Base-by-base conservation (phyloP, 2,113 vertebrate species). In the Aspidoscelis tigris region DNA sequence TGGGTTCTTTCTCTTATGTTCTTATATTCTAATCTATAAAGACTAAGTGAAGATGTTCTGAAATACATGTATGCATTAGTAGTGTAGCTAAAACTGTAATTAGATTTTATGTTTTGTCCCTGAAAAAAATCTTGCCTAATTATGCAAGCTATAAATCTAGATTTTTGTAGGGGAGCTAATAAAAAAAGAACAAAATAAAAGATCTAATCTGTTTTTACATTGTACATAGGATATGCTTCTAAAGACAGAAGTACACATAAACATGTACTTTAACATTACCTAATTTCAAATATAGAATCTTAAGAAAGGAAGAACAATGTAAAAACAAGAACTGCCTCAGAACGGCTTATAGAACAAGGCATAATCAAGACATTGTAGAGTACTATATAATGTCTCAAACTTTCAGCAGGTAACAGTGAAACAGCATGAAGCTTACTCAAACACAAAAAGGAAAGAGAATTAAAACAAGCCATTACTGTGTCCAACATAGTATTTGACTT, bases 401-500 rank as follows among this genome's bases (percentile, higher is more conserved):
- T 26, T 73, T 24, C 43, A 53, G 58, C 55, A 24, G 26, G 61
- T 3, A 70, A 44, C 77, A 14, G 66, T 80, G 82, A 70, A 70
- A 64, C 39, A 58, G 7, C 80, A 58, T 71, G 50, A 83, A 86
- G 5, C 14, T 82, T 68, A 78, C 9, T 1, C 70, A 39, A 84
- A 71, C 85, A 16, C 78, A 72, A 39, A 0, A 41, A 81, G 43
- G 78, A 44, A 1, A 0, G 65, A 24, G 53, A 87, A 7, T 18
- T 24, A 80, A 9, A 9, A 43, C 79, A 88, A 24, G 20, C 24
- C 6, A 68, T 2, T 14, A 5, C 33, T 70, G 22, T 43, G 78
- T 2, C 74, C n/a, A 64, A 71, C 69, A 87, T 11, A 61, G 44
- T 72, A 75, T 26, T 66, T 92, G 80, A 53, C 72, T 87, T 73